phyloP scores from a whole-genome alignment of 2,888 invertebrate genomes.

The Clostera curtula region DNA sequence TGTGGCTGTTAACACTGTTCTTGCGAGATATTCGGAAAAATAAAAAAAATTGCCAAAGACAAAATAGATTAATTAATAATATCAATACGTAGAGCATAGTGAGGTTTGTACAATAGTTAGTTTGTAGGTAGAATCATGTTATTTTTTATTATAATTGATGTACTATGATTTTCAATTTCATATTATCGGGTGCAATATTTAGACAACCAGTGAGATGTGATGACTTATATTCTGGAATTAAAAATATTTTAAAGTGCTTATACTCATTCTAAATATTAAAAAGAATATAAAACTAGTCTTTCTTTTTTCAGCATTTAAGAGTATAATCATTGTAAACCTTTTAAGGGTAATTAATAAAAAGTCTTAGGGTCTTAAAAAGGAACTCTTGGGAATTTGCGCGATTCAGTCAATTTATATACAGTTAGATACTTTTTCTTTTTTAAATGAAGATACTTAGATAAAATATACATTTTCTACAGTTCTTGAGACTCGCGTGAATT shows the following conservation, averaged over 20 bases:
- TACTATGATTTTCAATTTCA: conserved; percentile 24
- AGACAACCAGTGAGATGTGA: conserved; percentile 13
- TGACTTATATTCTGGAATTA: conserved; percentile 12
- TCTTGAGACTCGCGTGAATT: no score
- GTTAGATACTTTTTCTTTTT: no score
- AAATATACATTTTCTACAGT: no score
- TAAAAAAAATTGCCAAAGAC: conserved; percentile 48
- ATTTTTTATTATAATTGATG: conserved; percentile 24
- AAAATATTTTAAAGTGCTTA: conserved; percentile 12
- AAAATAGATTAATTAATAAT: conserved; percentile 29
- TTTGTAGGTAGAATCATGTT: conserved; percentile 28
- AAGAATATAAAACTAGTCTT: no score
- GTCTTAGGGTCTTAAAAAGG: no score
- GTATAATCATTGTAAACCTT: no score
- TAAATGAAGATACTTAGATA: no score
- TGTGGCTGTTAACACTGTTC: conserved; percentile 22
- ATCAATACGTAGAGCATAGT: conserved; percentile 33
- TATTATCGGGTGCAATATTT: conserved; percentile 23
- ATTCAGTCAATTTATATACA: no score
- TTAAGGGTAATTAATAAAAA: no score
- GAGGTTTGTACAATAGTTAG: conserved; percentile 49
- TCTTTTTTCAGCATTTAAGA: no score
- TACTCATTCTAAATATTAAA: conserved; percentile 4
- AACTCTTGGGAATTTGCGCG: no score
- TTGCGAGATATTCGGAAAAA: conserved; percentile 23